Evolutionary conservation across 2,113 vertebrate species (phyloP).

Genomic region (Okapia johnstoni): DNA sequence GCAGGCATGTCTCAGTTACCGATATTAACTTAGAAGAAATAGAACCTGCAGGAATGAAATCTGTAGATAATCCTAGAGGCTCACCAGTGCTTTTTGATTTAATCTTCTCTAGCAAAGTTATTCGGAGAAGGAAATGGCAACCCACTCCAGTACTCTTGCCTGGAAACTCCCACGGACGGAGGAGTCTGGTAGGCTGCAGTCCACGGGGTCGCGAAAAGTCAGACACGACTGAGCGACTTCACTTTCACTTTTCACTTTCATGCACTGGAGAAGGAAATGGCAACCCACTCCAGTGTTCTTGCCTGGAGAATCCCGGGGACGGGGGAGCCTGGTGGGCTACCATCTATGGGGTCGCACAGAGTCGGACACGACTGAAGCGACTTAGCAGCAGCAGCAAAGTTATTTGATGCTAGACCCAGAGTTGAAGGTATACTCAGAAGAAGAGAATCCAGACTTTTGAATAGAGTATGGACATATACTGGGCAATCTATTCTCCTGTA

Average conservation of each 20-base stretch:
- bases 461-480: not conserved
- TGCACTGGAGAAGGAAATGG: too few relatives aligned
- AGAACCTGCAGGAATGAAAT: slow-evolving; percentile 34
- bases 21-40: slow-evolving; percentile 35
- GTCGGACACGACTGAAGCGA: too few relatives aligned
- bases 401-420: not conserved
- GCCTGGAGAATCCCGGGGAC: too few relatives aligned
- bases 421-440: not conserved
- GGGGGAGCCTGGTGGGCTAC: too few relatives aligned
- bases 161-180: too few relatives aligned
- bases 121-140: not conserved
- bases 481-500: not conserved
- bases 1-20: not conserved
- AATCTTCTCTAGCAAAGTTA: slow-evolving; percentile 32
- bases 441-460: slow-evolving; percentile 43
- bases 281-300: too few relatives aligned
- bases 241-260: too few relatives aligned
- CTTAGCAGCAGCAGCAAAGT: not conserved
- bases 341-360: too few relatives aligned
- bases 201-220: too few relatives aligned
- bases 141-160: too few relatives aligned
- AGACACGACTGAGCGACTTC: too few relatives aligned
- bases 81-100: slow-evolving; percentile 41
- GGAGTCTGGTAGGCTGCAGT: too few relatives aligned
- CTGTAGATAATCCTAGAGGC: slow-evolving; percentile 36